These are phyloP conservation scores for Maccullochella peelii DNA, from an alignment of 2,113 vertebrate species.

Conservation along the genomic window DNA sequence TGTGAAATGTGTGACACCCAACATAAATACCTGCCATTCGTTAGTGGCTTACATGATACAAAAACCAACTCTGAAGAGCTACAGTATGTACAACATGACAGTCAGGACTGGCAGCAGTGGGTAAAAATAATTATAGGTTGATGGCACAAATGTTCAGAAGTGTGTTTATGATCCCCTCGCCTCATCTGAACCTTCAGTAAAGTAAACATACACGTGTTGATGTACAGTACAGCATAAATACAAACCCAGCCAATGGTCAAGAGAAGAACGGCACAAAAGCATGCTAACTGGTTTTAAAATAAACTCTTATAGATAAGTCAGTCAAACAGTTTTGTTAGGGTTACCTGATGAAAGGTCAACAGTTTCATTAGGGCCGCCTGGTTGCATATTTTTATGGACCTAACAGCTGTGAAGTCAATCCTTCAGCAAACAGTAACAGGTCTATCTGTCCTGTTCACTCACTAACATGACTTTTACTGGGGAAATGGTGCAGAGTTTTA, in stretches of 20 bases:
- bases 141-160: constrained; percentile 60
- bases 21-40: constrained; percentile 46
- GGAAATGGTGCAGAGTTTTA: constrained; percentile 17
- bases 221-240: constrained; percentile 73
- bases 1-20: constrained; percentile 60
- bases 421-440: constrained; percentile 13
- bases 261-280: constrained; percentile 71
- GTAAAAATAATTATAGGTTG: constrained; percentile 28
- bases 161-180: constrained; percentile 36
- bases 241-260: constrained; percentile 72
- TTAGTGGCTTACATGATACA: constrained; percentile 56
- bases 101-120: constrained; percentile 46
- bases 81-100: constrained; percentile 76
- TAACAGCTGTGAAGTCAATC: constrained; percentile 20
- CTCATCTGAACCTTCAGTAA: constrained; percentile 38
- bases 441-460: constrained; percentile 2
- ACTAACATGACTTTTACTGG: not conserved
- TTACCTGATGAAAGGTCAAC: constrained; percentile 67
- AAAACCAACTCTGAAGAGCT: constrained; percentile 55
- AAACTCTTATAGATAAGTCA: constrained; percentile 47
- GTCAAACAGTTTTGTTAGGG: constrained; percentile 66
- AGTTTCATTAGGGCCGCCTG: constrained; percentile 62
- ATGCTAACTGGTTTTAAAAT: constrained; percentile 77
- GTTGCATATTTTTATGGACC: constrained; percentile 68
- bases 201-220: constrained; percentile 63